Base-by-base conservation (phyloP, 2,797 vertebrate species). In the Darevskia mixta region DNA sequence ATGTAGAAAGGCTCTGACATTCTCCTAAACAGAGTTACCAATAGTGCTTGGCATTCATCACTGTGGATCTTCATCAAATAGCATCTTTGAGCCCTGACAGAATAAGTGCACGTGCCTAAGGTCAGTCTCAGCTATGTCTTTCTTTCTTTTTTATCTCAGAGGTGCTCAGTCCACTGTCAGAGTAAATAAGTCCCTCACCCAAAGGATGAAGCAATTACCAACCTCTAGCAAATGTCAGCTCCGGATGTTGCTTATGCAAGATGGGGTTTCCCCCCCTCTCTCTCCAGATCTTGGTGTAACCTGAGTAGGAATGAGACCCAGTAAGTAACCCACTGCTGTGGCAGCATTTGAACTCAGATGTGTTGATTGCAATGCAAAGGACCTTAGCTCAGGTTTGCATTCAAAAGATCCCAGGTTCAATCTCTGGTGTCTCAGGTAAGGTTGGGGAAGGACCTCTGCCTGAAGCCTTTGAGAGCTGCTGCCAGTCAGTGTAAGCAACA, bases 51-150 rank as follows among this genome's bases (percentile, higher is more conserved):
- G 90, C 85, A 78, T 89, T 95, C 93, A 93, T 91, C 93, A 92
- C 49, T 45, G 1, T 82, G 85, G 55, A 87, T 93, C 90, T 94
- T 87, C 25, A 6, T 92, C 90, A 90, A 84, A 61, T 75, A 55
- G 72, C 75, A 77, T 86, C 82, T 78, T 72, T 88, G 87, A 86
- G 85, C 83, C 67, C 82, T 92, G 88, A 93, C 91, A 92, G 88
- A 94, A 87, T 89, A 95, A 94, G 88, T 91, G 85, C 79, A 94
- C 66, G 11, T 43, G 82, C 61, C 89, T 91, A 91, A 92, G 89
- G 92, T 95, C 91, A 91, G 9, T 82, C 58, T 82, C 77, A 85
- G 20, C 49, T 55, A 55, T 15, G 29, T 61, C 41, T 58, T 61
- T 27, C 77, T 64, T 25, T 49, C n/a, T 71, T 58, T 32, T 81